Evolutionary conservation across 2,888 invertebrate species (phyloP).

Genomic region (Frankliniella intonsa): DNA sequence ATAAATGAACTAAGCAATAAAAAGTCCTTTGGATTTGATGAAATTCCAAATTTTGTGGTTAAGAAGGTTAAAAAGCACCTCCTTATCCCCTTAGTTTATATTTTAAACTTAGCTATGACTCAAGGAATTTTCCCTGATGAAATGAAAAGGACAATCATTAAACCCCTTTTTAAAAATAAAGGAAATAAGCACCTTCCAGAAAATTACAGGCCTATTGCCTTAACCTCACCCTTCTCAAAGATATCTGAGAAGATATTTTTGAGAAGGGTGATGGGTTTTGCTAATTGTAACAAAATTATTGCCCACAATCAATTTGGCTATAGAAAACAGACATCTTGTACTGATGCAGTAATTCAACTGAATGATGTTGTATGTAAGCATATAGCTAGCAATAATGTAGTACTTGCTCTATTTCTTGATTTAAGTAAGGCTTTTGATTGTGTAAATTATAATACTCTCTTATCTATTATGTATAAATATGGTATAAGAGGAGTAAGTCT

Average conservation of each 20-base stretch:
- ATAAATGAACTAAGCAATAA: neutral
- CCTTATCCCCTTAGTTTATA: neutral
- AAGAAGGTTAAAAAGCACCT: neutral
- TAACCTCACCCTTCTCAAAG: neutral
- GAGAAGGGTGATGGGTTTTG: neutral
- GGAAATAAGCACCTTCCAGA: neutral
- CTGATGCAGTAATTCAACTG: neutral
- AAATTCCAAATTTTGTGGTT: neutral
- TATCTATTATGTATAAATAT: no score
- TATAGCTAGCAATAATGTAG: no score
- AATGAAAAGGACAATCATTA: neutral
- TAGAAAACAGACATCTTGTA: neutral
- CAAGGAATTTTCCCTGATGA: neutral
- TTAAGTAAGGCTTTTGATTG: no score
- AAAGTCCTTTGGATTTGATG: neutral
- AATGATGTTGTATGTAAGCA: no score
- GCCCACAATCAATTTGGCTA: neutral
- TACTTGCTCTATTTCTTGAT: no score
- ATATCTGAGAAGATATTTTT: neutral
- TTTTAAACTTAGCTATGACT: neutral
- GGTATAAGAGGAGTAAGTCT: no score
- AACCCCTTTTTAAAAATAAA: neutral
- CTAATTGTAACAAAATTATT: neutral
- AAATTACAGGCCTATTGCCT: neutral
- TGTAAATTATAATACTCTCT: no score